Base-by-base conservation (phyloP, 1,140 invertebrate species). In the Myzus persicae region DNA sequence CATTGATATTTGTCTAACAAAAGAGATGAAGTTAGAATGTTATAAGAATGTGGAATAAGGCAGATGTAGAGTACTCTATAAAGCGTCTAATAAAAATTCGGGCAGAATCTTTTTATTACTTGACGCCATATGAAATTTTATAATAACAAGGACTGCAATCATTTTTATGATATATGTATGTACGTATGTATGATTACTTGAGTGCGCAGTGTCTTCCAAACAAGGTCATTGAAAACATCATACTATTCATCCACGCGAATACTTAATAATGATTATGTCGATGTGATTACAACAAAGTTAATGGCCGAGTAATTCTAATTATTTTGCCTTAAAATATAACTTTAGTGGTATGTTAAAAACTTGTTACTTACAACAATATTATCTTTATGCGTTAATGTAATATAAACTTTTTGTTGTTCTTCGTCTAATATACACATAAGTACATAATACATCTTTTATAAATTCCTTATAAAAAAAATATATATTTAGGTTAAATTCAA, bases 201-300 rank as follows among this genome's bases (percentile, higher is more conserved):
- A 89, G 6, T 51, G n/a, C 38, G 9, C 48, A 54, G 38, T 38
- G 22, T 38, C 46, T n/a, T 54, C 36, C 38, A 89, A 54, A 51
- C 88, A n/a, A 89, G 48, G 88, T 89, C 88, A 54, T 89, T 89
- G 2, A 11, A 36, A 88, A 51, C 46, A 89, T 54, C 8, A 26
- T 89, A 89, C 38, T 11, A 54, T 24, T 38, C 24, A 89, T 54
- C 36, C 46, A 89, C 20, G 22, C 9, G 46, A 38, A 89, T 51
- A 89, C 44, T 88, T 51, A 89, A 89, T n/a, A 87, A 46, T 89
- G 1, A 51, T 48, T 51, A 51, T 36, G 18, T 24, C 22, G 36
- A 38, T 36, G 18, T 51, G n/a, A 36, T 36, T 44, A 18, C 31
- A 85, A 85, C 26, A 5, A 85, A 85, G 14, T 85, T 18, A 44